Evolutionary conservation across 1,140 invertebrate species (phyloP).

Genomic region (Eumeta japonica): DNA sequence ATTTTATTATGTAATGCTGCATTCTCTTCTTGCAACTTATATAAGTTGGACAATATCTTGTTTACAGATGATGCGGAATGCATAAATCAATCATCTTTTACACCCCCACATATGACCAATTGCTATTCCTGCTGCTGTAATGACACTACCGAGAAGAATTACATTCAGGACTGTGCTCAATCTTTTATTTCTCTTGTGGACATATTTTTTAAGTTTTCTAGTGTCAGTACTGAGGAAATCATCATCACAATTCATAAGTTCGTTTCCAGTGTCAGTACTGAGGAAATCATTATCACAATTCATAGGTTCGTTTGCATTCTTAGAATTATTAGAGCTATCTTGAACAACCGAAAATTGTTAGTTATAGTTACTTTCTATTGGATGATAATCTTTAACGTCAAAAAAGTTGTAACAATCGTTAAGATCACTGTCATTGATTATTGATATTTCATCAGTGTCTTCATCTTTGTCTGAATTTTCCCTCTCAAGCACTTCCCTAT

Average conservation of each 20-base stretch:
- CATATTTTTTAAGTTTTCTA: slow-evolving; percentile 47
- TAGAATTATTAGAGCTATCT: no score
- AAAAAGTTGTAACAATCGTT: slow-evolving; percentile 18
- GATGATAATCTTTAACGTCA: slow-evolving; percentile 14
- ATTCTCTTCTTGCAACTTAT: slow-evolving; percentile 54
- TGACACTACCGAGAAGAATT: slow-evolving; percentile 47
- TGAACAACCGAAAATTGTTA: slow-evolving; percentile 15
- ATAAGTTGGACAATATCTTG: slow-evolving; percentile 49
- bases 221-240: slow-evolving; percentile 29
- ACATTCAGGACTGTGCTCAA: slow-evolving; percentile 49
- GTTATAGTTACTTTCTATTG: slow-evolving; percentile 19
- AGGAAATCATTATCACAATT: no score
- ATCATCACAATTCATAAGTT: no score
- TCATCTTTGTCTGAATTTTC: slow-evolving; percentile 37
- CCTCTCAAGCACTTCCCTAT: no score
- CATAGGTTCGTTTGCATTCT: slow-evolving; percentile 14
- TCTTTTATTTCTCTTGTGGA: slow-evolving; percentile 50
- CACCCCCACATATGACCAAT: slow-evolving; percentile 55
- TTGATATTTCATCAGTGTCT: slow-evolving; percentile 50
- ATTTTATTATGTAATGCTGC: slow-evolving; percentile 42
- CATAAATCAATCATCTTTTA: slow-evolving; percentile 42
- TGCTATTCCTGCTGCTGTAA: slow-evolving; percentile 47
- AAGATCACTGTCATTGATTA: slow-evolving; percentile 47
- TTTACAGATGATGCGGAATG: slow-evolving; percentile 39
- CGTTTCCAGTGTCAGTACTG: no score